These are phyloP conservation scores for Ophiodon elongatus DNA, from an alignment of 2,113 vertebrate genomes.

Conservation along the genomic window DNA sequence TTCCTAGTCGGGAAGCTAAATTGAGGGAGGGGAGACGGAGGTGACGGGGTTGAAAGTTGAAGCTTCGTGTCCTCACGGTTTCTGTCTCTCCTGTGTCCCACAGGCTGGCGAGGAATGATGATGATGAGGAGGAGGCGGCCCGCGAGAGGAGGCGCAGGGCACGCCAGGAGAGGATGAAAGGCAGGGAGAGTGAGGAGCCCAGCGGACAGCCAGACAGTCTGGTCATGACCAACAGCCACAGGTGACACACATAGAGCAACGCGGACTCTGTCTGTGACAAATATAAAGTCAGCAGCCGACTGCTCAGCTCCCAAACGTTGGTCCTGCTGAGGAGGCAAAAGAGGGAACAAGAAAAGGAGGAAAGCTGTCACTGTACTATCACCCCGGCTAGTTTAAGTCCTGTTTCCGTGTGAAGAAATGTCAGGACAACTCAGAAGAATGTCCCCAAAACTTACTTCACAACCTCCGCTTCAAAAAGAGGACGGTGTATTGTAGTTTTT, in stretches of 20 bases:
- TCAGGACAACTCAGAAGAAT: background rate
- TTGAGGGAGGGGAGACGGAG: slow-evolving; percentile 10
- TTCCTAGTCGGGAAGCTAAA: slow-evolving; percentile 46
- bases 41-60: slow-evolving; percentile 22
- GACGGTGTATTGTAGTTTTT: background rate
- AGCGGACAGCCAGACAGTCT: slow-evolving; percentile 83
- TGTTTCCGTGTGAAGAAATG: background rate
- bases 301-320: background rate
- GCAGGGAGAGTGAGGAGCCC: slow-evolving; percentile 86
- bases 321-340: background rate
- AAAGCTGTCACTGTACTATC: background rate
- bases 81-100: slow-evolving; percentile 7
- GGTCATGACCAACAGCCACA: slow-evolving; percentile 90
- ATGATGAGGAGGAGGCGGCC: slow-evolving; percentile 96
- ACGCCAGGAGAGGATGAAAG: slow-evolving; percentile 91
- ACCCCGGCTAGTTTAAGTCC: background rate
- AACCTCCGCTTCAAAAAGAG: slow-evolving; percentile 1
- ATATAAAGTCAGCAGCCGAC: background rate
- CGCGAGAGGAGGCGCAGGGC: slow-evolving; percentile 94
- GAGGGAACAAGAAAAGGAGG: background rate
- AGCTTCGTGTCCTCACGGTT: slow-evolving; percentile 20
- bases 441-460: background rate
- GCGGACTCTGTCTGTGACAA: background rate
- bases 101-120: slow-evolving; percentile 90
- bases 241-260: slow-evolving; percentile 78